Percentiles rank a stretch among this genome's conserved stretches.
phyloP scores from a whole-genome alignment of 1,140 invertebrate genomes.

The Panagrolaimus sp. region DNA sequence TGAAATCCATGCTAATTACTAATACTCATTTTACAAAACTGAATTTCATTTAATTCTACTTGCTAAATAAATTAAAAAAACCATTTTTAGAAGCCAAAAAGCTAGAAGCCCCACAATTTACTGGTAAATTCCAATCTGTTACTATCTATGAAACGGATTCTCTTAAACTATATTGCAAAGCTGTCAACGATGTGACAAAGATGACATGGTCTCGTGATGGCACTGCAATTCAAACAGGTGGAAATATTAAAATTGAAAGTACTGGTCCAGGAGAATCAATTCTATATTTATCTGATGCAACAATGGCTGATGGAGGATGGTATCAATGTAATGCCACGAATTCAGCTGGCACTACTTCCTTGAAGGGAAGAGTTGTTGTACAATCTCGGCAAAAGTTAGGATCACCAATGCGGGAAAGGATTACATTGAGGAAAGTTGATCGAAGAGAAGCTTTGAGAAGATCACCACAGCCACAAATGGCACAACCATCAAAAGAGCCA shows the following conservation, averaged over 20 bases:
- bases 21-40: too few relatives aligned
- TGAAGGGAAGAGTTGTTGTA: conserved; percentile 46
- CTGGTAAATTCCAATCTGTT: conserved; percentile 39
- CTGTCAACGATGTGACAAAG: conserved; percentile 27
- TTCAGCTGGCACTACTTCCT: conserved; percentile 33
- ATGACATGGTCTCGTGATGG: conserved; percentile 38
- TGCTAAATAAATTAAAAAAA: not conserved
- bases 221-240: conserved; percentile 19
- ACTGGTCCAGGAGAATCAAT: conserved; percentile 31
- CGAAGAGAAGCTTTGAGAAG: conserved; percentile 17
- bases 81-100: not conserved
- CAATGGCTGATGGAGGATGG: conserved; percentile 38
- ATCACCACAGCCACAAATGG: conserved; percentile 26
- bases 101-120: conserved; percentile 30
- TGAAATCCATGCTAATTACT: too few relatives aligned
- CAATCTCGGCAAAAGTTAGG: conserved; percentile 31
- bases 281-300: conserved; percentile 32
- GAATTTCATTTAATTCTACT: too few relatives aligned
- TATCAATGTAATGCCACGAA: conserved; percentile 44
- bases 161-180: conserved; percentile 44
- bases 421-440: conserved; percentile 48
- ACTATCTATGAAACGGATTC: conserved; percentile 42
- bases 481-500: conserved; percentile 76
- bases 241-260: conserved; percentile 30
- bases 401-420: conserved; percentile 38